These are phyloP conservation scores for Ladona fulva DNA, from an alignment of 1,140 invertebrate genomes.

Conservation along the genomic window DNA sequence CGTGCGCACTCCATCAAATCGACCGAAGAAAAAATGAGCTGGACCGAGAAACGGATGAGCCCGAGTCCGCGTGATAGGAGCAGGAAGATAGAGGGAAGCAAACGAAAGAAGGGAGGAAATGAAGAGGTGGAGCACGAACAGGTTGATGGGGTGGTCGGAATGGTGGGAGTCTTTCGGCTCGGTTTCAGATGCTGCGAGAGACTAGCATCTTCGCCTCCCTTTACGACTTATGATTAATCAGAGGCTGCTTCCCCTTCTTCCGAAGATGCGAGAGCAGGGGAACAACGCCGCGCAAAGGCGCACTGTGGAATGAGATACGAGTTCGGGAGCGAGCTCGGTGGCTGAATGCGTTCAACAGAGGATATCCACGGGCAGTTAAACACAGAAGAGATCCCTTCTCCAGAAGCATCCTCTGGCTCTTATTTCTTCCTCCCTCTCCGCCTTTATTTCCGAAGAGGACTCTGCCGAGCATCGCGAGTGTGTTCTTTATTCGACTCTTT, in stretches of 20 bases:
- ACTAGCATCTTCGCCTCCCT: not conserved
- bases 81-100: not conserved
- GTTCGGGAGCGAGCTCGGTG: not conserved
- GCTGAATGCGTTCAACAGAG: not conserved
- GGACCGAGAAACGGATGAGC: no score
- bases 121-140: not conserved
- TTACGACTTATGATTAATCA: slow-evolving; percentile 10
- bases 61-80: not conserved
- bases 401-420: not conserved
- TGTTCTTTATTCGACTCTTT: no score
- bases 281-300: not conserved
- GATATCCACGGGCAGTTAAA: slow-evolving; percentile 8
- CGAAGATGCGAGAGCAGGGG: not conserved
- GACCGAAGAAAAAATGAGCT: no score
- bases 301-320: not conserved
- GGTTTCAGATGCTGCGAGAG: not conserved
- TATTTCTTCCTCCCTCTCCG: no score
- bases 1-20: no score
- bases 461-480: no score
- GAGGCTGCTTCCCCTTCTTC: not conserved
- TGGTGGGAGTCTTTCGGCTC: not conserved
- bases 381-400: not conserved
- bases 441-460: no score
- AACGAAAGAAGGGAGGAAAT: not conserved
- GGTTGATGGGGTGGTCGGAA: not conserved